Evolutionary conservation across 2,113 vertebrate genomes (phyloP).

Genomic region (Todiramphus saurophagus): DNA sequence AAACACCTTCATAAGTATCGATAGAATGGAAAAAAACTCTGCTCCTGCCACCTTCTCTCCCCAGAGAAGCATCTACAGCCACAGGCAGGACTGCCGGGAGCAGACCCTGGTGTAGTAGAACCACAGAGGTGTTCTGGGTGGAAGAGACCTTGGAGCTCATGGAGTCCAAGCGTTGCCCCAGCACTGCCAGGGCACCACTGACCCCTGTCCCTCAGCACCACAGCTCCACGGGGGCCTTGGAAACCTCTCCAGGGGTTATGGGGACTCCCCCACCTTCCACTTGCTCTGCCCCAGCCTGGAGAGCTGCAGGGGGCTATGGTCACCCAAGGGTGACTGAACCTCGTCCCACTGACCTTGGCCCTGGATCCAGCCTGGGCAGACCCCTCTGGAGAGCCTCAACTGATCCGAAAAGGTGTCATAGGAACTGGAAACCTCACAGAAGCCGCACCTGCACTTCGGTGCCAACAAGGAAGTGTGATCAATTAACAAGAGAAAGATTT

Average conservation of each 20-base stretch:
- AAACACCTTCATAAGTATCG: accelerated
- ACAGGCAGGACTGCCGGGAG: not conserved
- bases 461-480: accelerated
- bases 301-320: no score
- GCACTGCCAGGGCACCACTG: no score
- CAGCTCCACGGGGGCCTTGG: no score
- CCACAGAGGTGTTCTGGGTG: not conserved
- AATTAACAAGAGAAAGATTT: not conserved
- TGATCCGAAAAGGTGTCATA: accelerated
- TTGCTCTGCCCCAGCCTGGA: no score
- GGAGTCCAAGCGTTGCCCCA: no score
- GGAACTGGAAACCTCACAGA: not conserved
- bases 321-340: no score
- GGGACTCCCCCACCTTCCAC: no score
- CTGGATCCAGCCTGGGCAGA: not conserved
- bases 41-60: not conserved
- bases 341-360: no score
- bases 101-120: not conserved
- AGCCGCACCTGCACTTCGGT: accelerated
- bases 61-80: accelerated
- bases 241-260: no score
- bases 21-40: accelerated
- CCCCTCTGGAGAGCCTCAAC: accelerated
- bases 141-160: no score
- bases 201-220: no score